These are phyloP conservation scores for Temnopleurus reevesii DNA, from an alignment of 53 echinoderm and acorn worm genomes.

Conservation along the genomic window DNA sequence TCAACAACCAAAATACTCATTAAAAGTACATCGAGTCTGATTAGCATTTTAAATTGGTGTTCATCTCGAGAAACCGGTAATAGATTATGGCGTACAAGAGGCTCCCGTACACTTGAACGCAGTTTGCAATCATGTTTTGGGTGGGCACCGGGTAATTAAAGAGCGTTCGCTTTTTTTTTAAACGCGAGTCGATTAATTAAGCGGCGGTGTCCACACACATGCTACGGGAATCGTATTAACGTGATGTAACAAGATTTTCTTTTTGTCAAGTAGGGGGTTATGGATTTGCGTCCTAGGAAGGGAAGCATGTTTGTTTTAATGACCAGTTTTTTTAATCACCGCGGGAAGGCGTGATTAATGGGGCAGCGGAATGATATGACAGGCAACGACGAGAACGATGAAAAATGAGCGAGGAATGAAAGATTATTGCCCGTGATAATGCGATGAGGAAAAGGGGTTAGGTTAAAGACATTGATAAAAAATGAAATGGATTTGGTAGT, in stretches of 20 bases:
- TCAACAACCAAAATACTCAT: conserved; percentile 18
- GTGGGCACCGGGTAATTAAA: not conserved
- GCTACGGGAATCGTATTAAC: not conserved
- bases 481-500: not conserved
- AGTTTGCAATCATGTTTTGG: too few species aligned
- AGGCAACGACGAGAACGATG: conserved; percentile 9
- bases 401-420: not conserved
- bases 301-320: not conserved
- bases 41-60: conserved; percentile 10
- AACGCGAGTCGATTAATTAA: conserved; percentile 39
- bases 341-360: not conserved
- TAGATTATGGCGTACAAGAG: not conserved
- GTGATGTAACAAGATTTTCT: not conserved
- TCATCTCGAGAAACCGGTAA: conserved; percentile 27
- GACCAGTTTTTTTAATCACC: conserved; percentile 16
- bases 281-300: not conserved
- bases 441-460: too few species aligned
- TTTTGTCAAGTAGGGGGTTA: conserved; percentile 9
- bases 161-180: conserved; percentile 5
- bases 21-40: not conserved
- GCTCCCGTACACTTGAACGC: not conserved
- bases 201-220: conserved; percentile 31
- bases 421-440: too few species aligned
- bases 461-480: too few species aligned
- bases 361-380: not conserved